Conservation (phyloP, 2,113 vertebrate species). For the Ctenomys sociabilis region DNA sequence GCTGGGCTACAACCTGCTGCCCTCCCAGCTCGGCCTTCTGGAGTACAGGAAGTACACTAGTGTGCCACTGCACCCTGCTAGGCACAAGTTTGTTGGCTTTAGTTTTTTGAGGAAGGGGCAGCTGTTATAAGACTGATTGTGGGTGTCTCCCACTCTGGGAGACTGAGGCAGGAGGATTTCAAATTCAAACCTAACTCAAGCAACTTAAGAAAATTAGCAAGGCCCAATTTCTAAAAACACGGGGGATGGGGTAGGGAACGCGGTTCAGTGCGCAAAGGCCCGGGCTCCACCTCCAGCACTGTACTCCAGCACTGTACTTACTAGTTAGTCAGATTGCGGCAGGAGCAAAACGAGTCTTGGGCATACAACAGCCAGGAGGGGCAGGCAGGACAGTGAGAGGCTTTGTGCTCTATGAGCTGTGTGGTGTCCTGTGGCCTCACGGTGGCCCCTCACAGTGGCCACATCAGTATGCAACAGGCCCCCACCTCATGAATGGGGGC, state of each 20-base stretch:
- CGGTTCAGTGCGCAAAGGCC: neutral
- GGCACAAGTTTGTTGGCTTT: neutral
- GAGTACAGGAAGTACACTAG: neutral
- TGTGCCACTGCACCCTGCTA: neutral
- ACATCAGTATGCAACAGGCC: neutral
- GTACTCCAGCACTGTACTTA: neutral
- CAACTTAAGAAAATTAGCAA: neutral
- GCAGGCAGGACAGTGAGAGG: neutral
- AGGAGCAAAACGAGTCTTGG: accelerated
- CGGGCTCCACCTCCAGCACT: neutral
- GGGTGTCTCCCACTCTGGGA: neutral
- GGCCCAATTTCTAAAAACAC: neutral
- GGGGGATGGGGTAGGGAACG: too few relatives aligned
- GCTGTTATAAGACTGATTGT: accelerated
- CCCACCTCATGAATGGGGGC: neutral
- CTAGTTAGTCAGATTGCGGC: neutral
- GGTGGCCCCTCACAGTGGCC: neutral
- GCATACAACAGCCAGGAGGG: accelerated
- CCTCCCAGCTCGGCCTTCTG: neutral
- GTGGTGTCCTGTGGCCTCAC: accelerated
- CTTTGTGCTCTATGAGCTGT: neutral
- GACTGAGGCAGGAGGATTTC: neutral
- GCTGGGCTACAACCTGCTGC: neutral
- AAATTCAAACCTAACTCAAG: neutral
- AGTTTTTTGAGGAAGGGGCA: neutral